Evolutionary conservation across 2,888 invertebrate species (phyloP).

Genomic region (Cenopis cana): DNA sequence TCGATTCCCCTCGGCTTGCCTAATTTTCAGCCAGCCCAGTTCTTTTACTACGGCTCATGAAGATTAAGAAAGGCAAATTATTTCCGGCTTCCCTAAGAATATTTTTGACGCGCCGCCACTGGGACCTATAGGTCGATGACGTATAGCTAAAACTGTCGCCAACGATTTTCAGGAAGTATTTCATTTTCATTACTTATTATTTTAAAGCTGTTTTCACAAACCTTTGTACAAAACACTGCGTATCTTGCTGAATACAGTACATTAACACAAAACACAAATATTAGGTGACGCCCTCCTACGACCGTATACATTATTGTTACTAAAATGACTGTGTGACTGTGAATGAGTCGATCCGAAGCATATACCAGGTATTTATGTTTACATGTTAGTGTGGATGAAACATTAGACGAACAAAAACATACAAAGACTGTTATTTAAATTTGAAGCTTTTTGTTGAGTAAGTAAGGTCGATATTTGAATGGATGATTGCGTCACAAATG

Average conservation of each 20-base stretch:
- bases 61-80: too few relatives aligned
- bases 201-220: too few relatives aligned
- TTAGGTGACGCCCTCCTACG: background rate
- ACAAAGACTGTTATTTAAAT: background rate
- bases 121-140: too few relatives aligned
- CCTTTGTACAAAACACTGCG: conserved; percentile 5
- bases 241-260: background rate
- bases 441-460: background rate
- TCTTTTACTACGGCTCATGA: too few relatives aligned
- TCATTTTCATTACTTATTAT: too few relatives aligned
- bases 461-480: background rate
- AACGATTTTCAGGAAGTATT: too few relatives aligned
- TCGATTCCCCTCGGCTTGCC: too few relatives aligned
- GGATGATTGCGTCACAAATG: background rate
- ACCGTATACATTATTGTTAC: background rate
- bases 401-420: background rate
- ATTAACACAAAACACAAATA: conserved; percentile 3
- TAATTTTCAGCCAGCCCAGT: too few relatives aligned
- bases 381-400: background rate
- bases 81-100: too few relatives aligned
- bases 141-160: too few relatives aligned
- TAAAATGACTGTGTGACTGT: background rate
- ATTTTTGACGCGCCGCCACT: too few relatives aligned
- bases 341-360: background rate
- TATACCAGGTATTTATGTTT: background rate